Percentiles rank a stretch among this genome's conserved stretches.
These are phyloP conservation scores for Diadophis punctatus DNA, from an alignment of 2,113 vertebrate genomes.

Conservation along the genomic window DNA sequence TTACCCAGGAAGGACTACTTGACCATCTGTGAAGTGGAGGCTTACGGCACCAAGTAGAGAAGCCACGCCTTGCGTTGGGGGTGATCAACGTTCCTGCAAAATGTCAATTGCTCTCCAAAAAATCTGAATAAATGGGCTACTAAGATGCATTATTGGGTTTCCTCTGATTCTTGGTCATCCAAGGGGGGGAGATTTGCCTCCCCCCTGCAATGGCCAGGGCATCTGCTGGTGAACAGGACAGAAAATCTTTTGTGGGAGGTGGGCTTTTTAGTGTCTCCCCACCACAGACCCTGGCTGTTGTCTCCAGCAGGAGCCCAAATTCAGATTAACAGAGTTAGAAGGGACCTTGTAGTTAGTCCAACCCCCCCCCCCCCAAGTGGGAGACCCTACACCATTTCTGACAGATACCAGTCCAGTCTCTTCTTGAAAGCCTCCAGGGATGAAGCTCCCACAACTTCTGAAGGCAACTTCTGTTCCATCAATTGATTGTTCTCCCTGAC, in stretches of 20 bases:
- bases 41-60: not conserved
- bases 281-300: not conserved
- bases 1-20: not conserved
- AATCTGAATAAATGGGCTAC: not conserved
- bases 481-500: too few species aligned
- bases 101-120: not conserved
- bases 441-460: too few species aligned
- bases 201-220: too few species aligned
- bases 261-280: not conserved
- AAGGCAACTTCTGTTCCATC: too few species aligned
- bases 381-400: too few species aligned
- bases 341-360: too few species aligned
- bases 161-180: not conserved
- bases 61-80: fast-evolving
- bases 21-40: not conserved
- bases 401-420: too few species aligned
- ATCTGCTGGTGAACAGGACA: not conserved
- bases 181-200: not conserved
- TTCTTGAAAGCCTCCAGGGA: too few species aligned
- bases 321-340: too few species aligned
- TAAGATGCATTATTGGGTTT: not conserved
- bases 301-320: not conserved
- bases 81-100: not conserved
- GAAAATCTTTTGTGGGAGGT: not conserved
- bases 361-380: too few species aligned